phyloP scores from a whole-genome alignment of 1,140 invertebrate species.

The Caenorhabditis inopinata region DNA sequence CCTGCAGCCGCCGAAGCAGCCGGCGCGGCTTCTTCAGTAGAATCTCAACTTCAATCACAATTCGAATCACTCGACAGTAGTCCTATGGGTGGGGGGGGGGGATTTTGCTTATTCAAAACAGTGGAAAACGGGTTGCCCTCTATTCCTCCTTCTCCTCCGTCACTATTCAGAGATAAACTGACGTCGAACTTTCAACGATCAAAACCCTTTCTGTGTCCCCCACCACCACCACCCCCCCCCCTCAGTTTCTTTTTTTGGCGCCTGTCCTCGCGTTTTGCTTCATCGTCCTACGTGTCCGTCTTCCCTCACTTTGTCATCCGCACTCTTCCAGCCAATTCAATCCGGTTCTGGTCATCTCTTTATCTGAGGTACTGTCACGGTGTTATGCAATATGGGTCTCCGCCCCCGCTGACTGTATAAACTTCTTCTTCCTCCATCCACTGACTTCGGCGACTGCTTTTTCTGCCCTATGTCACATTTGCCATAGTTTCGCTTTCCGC shows the following conservation, averaged over 20 bases:
- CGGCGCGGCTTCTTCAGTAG: slow-evolving; percentile 2
- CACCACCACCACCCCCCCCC: neutral
- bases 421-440: neutral
- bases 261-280: slow-evolving; percentile 2
- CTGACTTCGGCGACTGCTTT: neutral
- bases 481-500: slow-evolving; percentile 33
- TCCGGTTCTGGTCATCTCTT: slow-evolving; percentile 31
- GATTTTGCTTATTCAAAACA: neutral
- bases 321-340: slow-evolving; percentile 33
- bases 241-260: slow-evolving; percentile 23
- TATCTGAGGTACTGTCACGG: slow-evolving; percentile 33
- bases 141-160: no score
- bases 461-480: slow-evolving; percentile 34
- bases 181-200: slow-evolving; percentile 33
- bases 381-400: slow-evolving; percentile 24
- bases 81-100: no score
- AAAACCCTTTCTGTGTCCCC: neutral
- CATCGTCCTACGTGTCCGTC: slow-evolving; percentile 12
- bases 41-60: slow-evolving; percentile 7
- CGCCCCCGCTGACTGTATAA: slow-evolving; percentile 7
- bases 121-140: neutral
- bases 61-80: slow-evolving; percentile 11
- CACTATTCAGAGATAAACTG: neutral
- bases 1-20: neutral
- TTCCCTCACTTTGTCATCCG: slow-evolving; percentile 19